Conservation (phyloP, 92 coral and sea anemone genomes). For the Epizoanthus stellaris region DNA sequence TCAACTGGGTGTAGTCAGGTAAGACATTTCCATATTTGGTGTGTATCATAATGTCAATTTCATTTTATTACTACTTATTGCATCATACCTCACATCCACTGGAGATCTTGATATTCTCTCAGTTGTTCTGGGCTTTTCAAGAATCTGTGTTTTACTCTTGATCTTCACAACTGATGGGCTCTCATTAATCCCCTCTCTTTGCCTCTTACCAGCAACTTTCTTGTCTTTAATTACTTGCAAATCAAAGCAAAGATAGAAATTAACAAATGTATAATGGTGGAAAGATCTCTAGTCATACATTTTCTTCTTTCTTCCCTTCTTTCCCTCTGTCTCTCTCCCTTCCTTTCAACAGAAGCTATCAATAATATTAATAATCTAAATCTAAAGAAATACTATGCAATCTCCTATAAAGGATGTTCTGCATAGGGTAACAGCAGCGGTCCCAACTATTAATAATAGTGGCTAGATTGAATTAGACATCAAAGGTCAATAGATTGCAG, state of each 20-base stretch:
- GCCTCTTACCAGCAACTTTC: constrained; percentile 51
- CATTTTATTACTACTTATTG: neutral
- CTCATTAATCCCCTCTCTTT: constrained; percentile 45
- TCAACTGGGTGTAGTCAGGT: no score
- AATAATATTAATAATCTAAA: no score
- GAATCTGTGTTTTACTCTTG: constrained; percentile 34
- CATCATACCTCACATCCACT: constrained; percentile 33
- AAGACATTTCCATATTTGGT: no score
- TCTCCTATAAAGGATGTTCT: no score
- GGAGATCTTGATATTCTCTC: neutral
- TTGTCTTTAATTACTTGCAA: constrained; percentile 11
- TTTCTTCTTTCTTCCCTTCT: neutral
- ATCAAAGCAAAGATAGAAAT: neutral
- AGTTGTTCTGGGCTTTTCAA: neutral
- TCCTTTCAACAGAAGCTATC: no score
- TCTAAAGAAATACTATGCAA: no score
- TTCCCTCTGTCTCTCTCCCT: neutral
- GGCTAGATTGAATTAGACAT: no score
- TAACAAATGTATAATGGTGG: neutral
- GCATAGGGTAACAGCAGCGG: no score
- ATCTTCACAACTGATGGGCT: constrained; percentile 56
- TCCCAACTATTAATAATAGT: no score
- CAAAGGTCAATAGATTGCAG: no score
- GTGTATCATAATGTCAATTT: no score
- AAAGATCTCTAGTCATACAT: neutral